phyloP scores from a whole-genome alignment of 1,140 invertebrate species.

The Pseudachorutes palmiensis region DNA sequence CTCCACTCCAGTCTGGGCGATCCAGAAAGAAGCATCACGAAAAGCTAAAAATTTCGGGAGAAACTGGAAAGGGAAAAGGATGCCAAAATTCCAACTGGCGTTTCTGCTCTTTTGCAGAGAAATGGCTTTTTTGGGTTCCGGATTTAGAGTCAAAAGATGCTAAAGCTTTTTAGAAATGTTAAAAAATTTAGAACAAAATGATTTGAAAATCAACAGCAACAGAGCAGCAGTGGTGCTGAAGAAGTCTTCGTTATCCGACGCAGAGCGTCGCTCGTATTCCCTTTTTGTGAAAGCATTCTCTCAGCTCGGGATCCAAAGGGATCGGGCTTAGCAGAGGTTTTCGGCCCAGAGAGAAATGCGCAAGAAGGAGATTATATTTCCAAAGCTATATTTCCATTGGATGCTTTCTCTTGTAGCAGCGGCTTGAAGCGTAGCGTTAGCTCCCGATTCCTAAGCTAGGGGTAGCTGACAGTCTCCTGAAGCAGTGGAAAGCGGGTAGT shows the following conservation, averaged over 20 bases:
- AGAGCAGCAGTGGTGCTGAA: not conserved
- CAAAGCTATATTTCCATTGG: too few relatives aligned
- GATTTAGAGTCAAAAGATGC: too few relatives aligned
- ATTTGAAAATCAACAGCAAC: too few relatives aligned
- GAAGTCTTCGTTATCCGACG: not conserved
- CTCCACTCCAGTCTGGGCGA: too few relatives aligned
- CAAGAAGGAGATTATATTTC: too few relatives aligned
- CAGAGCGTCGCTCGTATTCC: not conserved
- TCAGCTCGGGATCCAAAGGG: not conserved
- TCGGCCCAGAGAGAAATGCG: too few relatives aligned
- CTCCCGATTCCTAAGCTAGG: not conserved
- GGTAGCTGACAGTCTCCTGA: not conserved
- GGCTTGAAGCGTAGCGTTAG: too few relatives aligned
- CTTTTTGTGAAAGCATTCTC: not conserved
- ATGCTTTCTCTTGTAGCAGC: too few relatives aligned
- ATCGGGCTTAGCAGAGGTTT: too few relatives aligned
- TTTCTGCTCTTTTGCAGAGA: not conserved
- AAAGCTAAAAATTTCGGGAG: not conserved
- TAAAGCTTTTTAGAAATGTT: not conserved
- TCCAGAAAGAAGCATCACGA: too few relatives aligned
- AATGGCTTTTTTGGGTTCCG: too few relatives aligned
- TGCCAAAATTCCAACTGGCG: not conserved
- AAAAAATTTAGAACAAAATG: not conserved
- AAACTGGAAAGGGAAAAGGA: not conserved
- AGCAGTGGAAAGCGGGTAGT: too few relatives aligned